Evolutionary conservation across 2,113 vertebrate genomes (phyloP).

Genomic region (Piaya cayana): DNA sequence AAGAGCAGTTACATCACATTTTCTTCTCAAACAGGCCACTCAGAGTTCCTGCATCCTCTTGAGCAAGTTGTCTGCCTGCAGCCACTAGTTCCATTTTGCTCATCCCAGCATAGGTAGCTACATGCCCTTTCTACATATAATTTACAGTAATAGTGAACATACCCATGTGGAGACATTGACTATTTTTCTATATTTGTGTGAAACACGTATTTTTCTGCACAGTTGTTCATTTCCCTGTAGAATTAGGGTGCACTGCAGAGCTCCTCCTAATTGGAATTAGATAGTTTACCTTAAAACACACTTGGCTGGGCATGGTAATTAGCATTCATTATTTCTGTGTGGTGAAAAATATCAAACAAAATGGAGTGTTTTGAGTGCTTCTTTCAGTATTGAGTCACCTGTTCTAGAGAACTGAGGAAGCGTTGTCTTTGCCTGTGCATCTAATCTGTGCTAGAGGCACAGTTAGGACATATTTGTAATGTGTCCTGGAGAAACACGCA

Average conservation of each 20-base stretch:
- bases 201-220: neutral
- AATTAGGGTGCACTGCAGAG: neutral
- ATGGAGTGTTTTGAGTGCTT: neutral
- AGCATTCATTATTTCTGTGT: neutral
- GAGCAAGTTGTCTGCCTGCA: neutral
- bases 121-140: rapidly evolving
- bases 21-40: neutral
- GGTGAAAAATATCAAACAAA: neutral
- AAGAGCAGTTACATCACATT: too few relatives aligned
- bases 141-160: neutral
- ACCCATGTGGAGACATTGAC: neutral
- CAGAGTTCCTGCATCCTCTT: rapidly evolving
- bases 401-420: neutral
- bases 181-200: neutral
- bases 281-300: neutral
- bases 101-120: neutral
- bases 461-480: neutral
- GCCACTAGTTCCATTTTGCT: neutral
- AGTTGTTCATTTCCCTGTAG: neutral
- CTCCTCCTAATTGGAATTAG: neutral
- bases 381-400: neutral
- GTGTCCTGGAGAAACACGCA: neutral
- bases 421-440: neutral
- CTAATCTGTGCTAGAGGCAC: neutral
- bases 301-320: neutral